Conservation (phyloP, 2,888 invertebrate species). For the Drosophila paracracens region DNA sequence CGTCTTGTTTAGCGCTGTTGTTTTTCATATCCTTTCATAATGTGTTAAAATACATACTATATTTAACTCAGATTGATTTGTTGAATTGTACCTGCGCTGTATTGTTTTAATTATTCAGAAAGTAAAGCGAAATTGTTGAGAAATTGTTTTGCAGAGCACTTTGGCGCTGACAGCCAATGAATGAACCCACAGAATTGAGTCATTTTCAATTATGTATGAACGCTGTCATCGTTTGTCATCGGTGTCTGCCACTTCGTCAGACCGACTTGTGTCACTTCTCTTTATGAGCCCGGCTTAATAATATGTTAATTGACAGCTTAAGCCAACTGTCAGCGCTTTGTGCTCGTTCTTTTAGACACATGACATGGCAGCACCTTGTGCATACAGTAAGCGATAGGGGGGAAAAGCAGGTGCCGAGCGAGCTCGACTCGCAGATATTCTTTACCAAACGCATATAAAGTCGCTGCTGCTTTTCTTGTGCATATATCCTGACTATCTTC, state of each 20-base stretch:
- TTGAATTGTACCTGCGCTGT: background rate
- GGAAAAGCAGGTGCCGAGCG: background rate
- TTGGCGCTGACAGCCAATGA: slow-evolving; percentile 5
- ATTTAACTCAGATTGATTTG: background rate
- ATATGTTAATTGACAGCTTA: slow-evolving; percentile 72
- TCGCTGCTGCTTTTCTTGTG: background rate
- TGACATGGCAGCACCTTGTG: slow-evolving; percentile 18
- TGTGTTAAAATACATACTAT: background rate
- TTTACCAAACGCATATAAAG: background rate
- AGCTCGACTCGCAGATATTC: background rate
- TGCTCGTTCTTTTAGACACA: slow-evolving; percentile 33
- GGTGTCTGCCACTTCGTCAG: slow-evolving; percentile 6
- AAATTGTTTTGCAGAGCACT: background rate
- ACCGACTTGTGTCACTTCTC: slow-evolving; percentile 3
- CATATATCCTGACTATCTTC: background rate
- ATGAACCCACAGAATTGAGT: slow-evolving; percentile 24
- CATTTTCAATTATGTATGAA: slow-evolving; percentile 34
- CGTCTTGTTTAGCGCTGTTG: background rate
- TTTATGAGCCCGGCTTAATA: slow-evolving; percentile 56
- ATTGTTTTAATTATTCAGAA: background rate
- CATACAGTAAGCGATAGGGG: background rate
- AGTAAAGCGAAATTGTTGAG: slow-evolving; percentile 1
- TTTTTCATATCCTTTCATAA: background rate
- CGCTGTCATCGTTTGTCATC: slow-evolving; percentile 27
- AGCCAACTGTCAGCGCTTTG: slow-evolving; percentile 62